Evolutionary conservation across 2,113 vertebrate genomes (phyloP).

Genomic region (Myotis yumanensis): DNA sequence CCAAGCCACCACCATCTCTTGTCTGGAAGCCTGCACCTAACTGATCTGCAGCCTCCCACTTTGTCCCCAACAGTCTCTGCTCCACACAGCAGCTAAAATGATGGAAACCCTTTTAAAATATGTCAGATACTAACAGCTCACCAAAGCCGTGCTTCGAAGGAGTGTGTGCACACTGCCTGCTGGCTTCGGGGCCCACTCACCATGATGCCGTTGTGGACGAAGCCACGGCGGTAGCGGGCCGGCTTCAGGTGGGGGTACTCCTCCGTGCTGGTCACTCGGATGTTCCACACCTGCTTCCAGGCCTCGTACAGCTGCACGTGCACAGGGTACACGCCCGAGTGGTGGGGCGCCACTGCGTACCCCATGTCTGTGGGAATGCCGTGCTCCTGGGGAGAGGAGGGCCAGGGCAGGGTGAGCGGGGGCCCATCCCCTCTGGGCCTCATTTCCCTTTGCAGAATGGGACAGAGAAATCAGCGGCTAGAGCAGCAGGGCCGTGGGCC

Average conservation of each 20-base stretch:
- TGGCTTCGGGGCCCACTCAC: constrained; percentile 77
- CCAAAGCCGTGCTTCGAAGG: accelerated
- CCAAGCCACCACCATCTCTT: background rate
- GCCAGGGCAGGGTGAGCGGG: background rate
- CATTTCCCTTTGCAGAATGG: background rate
- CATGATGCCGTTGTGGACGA: constrained; percentile 96
- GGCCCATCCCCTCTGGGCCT: background rate
- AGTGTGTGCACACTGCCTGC: accelerated
- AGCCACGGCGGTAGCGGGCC: constrained; percentile 94
- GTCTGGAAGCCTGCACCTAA: background rate
- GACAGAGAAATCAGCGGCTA: background rate
- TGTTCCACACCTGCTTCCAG: constrained; percentile 98
- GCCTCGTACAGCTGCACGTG: constrained; percentile 96
- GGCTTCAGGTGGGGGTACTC: constrained; percentile 98
- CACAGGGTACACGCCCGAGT: constrained; percentile 96
- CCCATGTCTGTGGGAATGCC: constrained; percentile 98
- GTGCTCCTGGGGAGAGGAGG: constrained; percentile 88
- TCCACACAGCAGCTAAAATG: background rate
- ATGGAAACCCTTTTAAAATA: background rate
- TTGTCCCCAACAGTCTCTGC: background rate
- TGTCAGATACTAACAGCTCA: background rate
- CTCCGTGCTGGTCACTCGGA: constrained; percentile 97
- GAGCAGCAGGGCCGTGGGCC: background rate
- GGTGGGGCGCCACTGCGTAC: constrained; percentile 97
- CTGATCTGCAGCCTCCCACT: background rate